These are phyloP conservation scores for Agrilus mali DNA, from an alignment of 2,888 invertebrate genomes.

Conservation along the genomic window DNA sequence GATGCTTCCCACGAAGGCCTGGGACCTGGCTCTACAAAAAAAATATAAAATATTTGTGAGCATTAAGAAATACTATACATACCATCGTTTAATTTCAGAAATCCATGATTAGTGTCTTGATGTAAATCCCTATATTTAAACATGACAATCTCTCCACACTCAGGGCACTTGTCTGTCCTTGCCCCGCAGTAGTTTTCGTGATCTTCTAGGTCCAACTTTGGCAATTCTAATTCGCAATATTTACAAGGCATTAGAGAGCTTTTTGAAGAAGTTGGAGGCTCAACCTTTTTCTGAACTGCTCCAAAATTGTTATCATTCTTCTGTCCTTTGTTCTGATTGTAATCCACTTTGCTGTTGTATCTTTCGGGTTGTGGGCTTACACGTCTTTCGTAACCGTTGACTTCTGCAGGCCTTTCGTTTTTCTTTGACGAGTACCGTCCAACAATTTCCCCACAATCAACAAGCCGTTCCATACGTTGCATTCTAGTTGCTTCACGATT, in stretches of 20 bases:
- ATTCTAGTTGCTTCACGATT: conserved; percentile 14
- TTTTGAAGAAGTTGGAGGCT: conserved; percentile 1
- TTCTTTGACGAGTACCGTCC: not conserved
- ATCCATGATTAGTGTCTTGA: conserved; percentile 52
- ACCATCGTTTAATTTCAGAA: conserved; percentile 49
- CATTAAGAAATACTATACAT: not conserved
- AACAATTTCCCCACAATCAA: conserved; percentile 2
- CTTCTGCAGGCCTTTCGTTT: too few species aligned
- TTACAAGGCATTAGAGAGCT: conserved; percentile 41
- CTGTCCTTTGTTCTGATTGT: too few species aligned
- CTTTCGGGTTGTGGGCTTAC: not conserved
- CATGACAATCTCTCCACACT: conserved; percentile 58
- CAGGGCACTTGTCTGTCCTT: conserved; percentile 54
- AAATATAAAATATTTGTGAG: conserved; percentile 9
- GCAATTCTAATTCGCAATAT: conserved; percentile 53
- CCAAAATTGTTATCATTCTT: too few species aligned
- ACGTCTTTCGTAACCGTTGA: not conserved
- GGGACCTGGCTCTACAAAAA: conserved; percentile 36
- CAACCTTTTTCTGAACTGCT: too few species aligned
- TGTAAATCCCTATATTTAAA: conserved; percentile 52
- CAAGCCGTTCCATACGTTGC: conserved; percentile 6
- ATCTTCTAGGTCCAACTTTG: conserved; percentile 43
- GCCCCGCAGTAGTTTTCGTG: conserved; percentile 61
- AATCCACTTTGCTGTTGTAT: too few species aligned
- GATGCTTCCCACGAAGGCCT: conserved; percentile 33